These are phyloP conservation scores for Pterocles burchelli DNA, from an alignment of 2,113 vertebrate genomes.

Conservation along the genomic window DNA sequence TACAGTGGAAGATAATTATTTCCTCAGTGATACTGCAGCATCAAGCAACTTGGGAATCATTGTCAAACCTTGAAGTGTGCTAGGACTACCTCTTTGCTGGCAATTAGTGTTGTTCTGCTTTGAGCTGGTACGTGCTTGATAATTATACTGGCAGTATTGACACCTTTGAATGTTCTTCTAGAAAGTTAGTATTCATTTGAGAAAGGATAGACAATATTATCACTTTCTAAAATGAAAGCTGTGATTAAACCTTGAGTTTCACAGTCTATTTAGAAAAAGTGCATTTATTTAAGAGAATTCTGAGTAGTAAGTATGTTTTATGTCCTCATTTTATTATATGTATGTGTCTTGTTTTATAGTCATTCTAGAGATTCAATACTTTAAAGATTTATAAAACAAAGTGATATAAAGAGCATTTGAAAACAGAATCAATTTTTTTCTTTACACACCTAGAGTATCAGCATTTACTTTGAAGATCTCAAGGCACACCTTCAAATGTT, in stretches of 20 bases:
- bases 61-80: conserved; percentile 21
- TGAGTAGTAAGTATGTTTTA: neutral
- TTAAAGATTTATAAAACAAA: neutral
- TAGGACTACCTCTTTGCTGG: conserved; percentile 13
- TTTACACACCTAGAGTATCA: neutral
- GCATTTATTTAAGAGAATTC: neutral
- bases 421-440: neutral
- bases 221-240: conserved; percentile 21
- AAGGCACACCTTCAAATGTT: neutral
- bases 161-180: conserved; percentile 14
- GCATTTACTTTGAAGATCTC: neutral
- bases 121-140: neutral
- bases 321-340: neutral
- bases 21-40: neutral
- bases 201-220: neutral
- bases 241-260: neutral
- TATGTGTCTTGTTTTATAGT: neutral
- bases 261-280: neutral
- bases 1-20: conserved; percentile 34
- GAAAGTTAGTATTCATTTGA: conserved; percentile 30
- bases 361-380: neutral
- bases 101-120: neutral
- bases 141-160: conserved; percentile 9
- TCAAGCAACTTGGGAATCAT: neutral
- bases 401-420: neutral